A percentile compares a stretch with the other conserved stretches of the same genome.
Conservation (phyloP, 2,888 invertebrate species). For the Criorhina ranunculi region DNA sequence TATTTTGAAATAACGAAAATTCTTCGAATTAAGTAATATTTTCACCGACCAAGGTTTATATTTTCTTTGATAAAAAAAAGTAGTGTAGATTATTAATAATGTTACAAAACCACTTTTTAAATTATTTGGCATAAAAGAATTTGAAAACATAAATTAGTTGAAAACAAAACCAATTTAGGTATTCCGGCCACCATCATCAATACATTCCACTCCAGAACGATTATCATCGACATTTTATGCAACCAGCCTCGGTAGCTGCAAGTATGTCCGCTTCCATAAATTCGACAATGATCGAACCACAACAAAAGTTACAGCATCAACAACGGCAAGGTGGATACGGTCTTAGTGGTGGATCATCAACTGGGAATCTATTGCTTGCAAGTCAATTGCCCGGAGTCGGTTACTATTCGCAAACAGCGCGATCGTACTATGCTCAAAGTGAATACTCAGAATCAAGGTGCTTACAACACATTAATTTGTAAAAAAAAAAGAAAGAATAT, state of each 20-base stretch:
- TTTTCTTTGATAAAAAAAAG: constrained; percentile 17
- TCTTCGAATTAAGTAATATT: not conserved
- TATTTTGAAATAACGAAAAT: not conserved
- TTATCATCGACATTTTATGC: constrained; percentile 82
- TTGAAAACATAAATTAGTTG: constrained; percentile 61
- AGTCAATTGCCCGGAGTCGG: constrained; percentile 67
- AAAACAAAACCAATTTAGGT: constrained; percentile 80
- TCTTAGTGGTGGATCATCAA: constrained; percentile 78
- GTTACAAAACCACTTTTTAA: not conserved
- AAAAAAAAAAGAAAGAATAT: constrained; percentile 18
- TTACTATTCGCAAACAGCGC: constrained; percentile 78
- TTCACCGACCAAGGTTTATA: not conserved
- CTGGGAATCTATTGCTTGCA: constrained; percentile 80
- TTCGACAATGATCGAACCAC: constrained; percentile 75
- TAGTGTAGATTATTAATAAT: constrained; percentile 25
- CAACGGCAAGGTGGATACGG: constrained; percentile 73
- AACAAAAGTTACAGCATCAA: constrained; percentile 78
- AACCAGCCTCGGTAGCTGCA: constrained; percentile 48
- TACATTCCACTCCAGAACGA: constrained; percentile 84
- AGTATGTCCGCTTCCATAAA: constrained; percentile 61
- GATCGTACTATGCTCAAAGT: constrained; percentile 81
- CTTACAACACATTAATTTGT: constrained; percentile 74
- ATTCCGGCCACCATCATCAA: constrained; percentile 81
- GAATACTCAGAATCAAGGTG: constrained; percentile 82
- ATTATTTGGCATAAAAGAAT: constrained; percentile 16